Conservation (phyloP, 2,797 vertebrate species). For the Denticeps clupeoides region DNA sequence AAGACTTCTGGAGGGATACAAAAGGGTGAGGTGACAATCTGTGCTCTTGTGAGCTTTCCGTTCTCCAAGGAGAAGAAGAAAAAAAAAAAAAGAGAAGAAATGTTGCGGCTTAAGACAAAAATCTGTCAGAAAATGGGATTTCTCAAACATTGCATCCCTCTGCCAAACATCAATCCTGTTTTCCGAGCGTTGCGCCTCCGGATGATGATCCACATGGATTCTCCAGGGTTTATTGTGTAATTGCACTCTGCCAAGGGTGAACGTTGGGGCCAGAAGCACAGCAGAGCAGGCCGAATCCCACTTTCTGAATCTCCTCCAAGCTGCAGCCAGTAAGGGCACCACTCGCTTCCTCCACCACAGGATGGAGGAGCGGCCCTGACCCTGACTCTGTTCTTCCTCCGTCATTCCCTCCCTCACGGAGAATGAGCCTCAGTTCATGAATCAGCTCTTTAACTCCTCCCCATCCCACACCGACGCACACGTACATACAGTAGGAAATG, state of each 20-base stretch:
- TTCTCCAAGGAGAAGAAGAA: too few relatives aligned
- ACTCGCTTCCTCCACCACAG: neutral
- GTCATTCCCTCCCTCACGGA: neutral
- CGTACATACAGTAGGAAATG: too few relatives aligned
- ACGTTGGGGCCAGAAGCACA: conserved; percentile 15
- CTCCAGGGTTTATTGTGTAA: conserved; percentile 16
- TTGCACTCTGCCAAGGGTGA: conserved; percentile 18
- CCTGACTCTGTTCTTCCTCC: neutral
- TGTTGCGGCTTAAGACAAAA: conserved; percentile 3
- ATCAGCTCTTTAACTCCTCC: too few relatives aligned
- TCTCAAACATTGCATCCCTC: neutral
- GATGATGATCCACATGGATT: neutral
- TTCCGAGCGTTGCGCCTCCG: neutral
- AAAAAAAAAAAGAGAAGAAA: too few relatives aligned
- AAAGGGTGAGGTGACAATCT: too few relatives aligned
- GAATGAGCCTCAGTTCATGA: too few relatives aligned
- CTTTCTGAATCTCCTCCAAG: neutral
- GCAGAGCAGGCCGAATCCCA: conserved; percentile 19
- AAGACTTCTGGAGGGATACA: too few relatives aligned
- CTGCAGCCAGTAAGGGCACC: conserved; percentile 12
- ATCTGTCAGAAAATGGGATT: conserved; percentile 9
- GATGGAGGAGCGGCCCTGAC: too few relatives aligned
- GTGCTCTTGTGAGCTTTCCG: too few relatives aligned
- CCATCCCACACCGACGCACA: too few relatives aligned
- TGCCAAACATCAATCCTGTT: neutral